Evolutionary conservation across 2,113 vertebrate genomes (phyloP).

Genomic region (Corythoichthys intestinalis): DNA sequence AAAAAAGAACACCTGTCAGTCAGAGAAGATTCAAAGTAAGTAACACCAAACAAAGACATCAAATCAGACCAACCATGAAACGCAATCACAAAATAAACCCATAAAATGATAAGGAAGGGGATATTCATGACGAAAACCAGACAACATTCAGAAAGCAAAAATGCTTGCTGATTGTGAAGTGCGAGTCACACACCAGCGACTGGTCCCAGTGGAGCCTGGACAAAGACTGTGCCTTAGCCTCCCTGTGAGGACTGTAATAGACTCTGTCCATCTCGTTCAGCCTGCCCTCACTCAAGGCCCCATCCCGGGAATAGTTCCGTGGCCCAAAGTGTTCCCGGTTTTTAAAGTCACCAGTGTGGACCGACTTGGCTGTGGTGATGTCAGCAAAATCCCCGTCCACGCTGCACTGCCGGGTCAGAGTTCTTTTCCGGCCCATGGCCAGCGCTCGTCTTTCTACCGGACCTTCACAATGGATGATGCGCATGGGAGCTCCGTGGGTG

Average conservation of each 20-base stretch:
- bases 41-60: slow-evolving; percentile 58
- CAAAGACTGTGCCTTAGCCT: slow-evolving; percentile 75
- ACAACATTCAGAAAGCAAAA: slow-evolving; percentile 58
- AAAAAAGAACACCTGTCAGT: slow-evolving; percentile 55
- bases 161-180: slow-evolving; percentile 73
- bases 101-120: slow-evolving; percentile 47
- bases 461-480: slow-evolving; percentile 74
- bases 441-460: slow-evolving; percentile 69
- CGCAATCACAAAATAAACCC: slow-evolving; percentile 33
- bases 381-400: slow-evolving; percentile 87
- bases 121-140: slow-evolving; percentile 55
- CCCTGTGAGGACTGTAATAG: slow-evolving; percentile 69
- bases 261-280: slow-evolving; percentile 78
- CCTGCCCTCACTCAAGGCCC: slow-evolving; percentile 63
- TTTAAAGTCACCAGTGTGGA: slow-evolving; percentile 66
- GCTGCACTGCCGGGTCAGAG: slow-evolving; percentile 87
- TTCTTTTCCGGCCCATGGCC: slow-evolving; percentile 80
- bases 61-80: slow-evolving; percentile 60
- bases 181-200: slow-evolving; percentile 86
- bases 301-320: slow-evolving; percentile 64
- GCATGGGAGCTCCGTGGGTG: slow-evolving; percentile 44
- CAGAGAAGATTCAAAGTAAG: slow-evolving; percentile 59
- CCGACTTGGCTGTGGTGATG: slow-evolving; percentile 40
- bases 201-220: slow-evolving; percentile 80
- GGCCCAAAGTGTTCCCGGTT: slow-evolving; percentile 61